Conservation (phyloP, 2,113 vertebrate species). For the Orycteropus afer region DNA sequence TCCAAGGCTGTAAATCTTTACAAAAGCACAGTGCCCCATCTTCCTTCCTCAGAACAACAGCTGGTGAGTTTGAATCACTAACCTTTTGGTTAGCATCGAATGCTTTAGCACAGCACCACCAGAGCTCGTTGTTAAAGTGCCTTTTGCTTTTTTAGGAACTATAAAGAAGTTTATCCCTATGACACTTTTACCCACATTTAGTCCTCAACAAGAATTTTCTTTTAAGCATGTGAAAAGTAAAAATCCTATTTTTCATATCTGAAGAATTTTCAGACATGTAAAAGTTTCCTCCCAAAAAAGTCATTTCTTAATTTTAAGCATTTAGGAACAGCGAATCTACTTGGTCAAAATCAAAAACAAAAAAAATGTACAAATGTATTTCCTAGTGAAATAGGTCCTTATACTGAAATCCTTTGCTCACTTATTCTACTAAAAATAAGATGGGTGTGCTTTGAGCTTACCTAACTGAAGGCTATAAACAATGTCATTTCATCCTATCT, state of each 20-base stretch:
- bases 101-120: too few species aligned
- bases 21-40: too few species aligned
- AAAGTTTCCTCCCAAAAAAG: neutral
- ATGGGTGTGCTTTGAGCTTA: neutral
- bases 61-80: too few species aligned
- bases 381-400: neutral
- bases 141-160: too few species aligned
- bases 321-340: neutral
- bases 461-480: neutral
- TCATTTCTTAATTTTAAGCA: neutral
- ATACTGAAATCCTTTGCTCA: neutral
- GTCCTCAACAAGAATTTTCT: neutral
- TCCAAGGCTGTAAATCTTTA: too few species aligned
- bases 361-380: neutral
- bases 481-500: neutral
- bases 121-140: neutral
- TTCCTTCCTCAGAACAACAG: too few species aligned
- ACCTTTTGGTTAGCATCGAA: too few species aligned
- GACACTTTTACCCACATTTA: neutral
- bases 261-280: neutral
- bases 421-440: neutral
- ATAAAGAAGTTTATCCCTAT: neutral
- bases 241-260: neutral
- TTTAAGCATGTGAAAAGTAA: neutral
- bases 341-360: neutral